Percentiles rank a stretch among this genome's conserved stretches.
phyloP scores from a whole-genome alignment of 2,113 vertebrate species.

The Anhinga rufa region DNA sequence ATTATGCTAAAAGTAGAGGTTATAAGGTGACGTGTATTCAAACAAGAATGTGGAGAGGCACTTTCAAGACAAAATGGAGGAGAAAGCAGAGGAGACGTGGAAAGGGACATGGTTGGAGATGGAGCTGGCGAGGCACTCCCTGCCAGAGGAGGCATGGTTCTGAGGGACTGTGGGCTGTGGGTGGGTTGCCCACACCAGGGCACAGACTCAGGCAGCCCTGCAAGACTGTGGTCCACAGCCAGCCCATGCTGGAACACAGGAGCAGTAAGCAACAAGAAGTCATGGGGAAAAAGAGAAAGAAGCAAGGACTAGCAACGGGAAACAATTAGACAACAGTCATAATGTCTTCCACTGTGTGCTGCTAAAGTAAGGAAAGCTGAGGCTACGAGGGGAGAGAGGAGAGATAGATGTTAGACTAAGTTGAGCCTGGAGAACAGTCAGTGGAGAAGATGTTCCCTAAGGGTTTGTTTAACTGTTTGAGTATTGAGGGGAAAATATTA shows the following conservation, averaged over 20 bases:
- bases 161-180: neutral
- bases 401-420: neutral
- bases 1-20: neutral
- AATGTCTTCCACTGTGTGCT: neutral
- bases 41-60: neutral
- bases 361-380: neutral
- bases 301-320: neutral
- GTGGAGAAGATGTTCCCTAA: neutral
- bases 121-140: neutral
- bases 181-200: rapidly evolving
- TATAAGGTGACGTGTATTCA: neutral
- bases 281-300: neutral
- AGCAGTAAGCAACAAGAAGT: neutral
- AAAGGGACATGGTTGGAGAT: neutral
- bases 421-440: neutral
- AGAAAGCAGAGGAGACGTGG: neutral
- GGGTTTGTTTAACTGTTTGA: neutral
- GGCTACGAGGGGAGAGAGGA: neutral
- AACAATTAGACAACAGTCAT: neutral
- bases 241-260: neutral
- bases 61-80: neutral
- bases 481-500: neutral
- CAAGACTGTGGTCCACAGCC: neutral
- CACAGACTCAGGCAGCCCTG: rapidly evolving
- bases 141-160: neutral